phyloP scores from a whole-genome alignment of 2,113 vertebrate genomes.

The Emydocephalus ijimae region DNA sequence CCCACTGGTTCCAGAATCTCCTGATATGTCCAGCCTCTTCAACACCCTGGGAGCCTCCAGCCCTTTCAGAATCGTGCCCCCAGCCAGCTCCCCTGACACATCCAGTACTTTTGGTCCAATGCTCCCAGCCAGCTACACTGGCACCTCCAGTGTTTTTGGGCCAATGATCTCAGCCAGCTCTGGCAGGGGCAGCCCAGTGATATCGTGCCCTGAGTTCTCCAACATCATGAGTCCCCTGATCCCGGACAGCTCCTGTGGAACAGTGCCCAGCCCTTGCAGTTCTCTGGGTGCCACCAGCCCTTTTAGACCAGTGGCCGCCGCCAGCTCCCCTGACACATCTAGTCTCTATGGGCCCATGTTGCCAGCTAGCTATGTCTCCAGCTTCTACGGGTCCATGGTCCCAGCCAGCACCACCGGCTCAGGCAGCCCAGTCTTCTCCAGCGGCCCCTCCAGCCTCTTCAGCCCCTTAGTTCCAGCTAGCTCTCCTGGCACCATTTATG shows the following conservation, averaged over 20 bases:
- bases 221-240: background rate
- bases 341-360: background rate
- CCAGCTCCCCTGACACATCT: background rate
- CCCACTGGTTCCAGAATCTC: background rate
- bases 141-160: too few relatives aligned
- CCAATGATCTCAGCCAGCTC: too few relatives aligned
- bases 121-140: too few relatives aligned
- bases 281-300: background rate
- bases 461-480: background rate
- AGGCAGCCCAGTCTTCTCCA: background rate
- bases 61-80: too few relatives aligned
- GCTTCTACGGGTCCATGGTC: background rate
- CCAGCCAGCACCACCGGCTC: background rate
- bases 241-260: accelerated
- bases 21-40: background rate
- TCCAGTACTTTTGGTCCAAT: too few relatives aligned
- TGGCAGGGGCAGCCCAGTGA: too few relatives aligned
- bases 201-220: too few relatives aligned
- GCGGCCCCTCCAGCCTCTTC: background rate
- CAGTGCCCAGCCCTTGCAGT: background rate
- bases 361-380: background rate
- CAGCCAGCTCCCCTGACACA: too few relatives aligned
- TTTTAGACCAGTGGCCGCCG: accelerated
- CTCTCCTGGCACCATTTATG: background rate
- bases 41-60: too few relatives aligned